phyloP scores from a whole-genome alignment of 37 sponge, comb jelly and placozoan species.

The Aplysina aerophoba region DNA sequence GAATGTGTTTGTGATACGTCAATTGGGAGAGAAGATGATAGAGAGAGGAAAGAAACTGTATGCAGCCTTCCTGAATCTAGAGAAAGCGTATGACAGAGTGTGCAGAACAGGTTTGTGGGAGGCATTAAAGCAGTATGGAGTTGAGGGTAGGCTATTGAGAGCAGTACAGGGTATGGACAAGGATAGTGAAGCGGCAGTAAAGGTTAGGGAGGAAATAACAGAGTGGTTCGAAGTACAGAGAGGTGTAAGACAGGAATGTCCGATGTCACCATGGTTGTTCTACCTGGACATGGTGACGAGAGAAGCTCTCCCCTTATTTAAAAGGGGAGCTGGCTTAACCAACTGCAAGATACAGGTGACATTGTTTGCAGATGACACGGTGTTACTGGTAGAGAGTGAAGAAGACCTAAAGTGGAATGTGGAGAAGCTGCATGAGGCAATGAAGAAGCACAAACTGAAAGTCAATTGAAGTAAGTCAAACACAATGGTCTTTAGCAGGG shows the following conservation, averaged over 20 bases:
- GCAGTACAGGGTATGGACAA: not conserved
- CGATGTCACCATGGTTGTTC: conserved; percentile 18
- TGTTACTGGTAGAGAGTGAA: not conserved
- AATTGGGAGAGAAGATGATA: no score
- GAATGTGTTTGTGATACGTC: no score
- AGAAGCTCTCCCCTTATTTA: not conserved
- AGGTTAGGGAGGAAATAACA: conserved; percentile 2
- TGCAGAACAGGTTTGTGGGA: no score
- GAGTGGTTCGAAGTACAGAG: conserved; percentile 15
- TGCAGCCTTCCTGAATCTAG: no score
- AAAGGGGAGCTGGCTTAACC: not conserved
- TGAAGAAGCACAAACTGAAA: conserved; percentile 26
- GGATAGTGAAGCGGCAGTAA: conserved; percentile 8
- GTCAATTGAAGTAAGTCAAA: conserved; percentile 23
- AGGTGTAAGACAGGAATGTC: not conserved
- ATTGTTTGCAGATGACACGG: conserved; percentile 21
- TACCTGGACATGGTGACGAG: conserved; percentile 29
- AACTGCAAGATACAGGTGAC: conserved; percentile 35
- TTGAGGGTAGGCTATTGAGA: no score
- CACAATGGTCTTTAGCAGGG: conserved; percentile 17
- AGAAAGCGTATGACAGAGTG: no score
- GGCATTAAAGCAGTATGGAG: no score
- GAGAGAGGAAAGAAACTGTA: no score
- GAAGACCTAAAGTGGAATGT: conserved; percentile 27
- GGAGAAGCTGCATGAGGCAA: conserved; percentile 28